Evolutionary conservation across 1,140 invertebrate genomes (phyloP), one percentile per base, ranked within the genome.

Genomic region (Watersipora subatra): DNA sequence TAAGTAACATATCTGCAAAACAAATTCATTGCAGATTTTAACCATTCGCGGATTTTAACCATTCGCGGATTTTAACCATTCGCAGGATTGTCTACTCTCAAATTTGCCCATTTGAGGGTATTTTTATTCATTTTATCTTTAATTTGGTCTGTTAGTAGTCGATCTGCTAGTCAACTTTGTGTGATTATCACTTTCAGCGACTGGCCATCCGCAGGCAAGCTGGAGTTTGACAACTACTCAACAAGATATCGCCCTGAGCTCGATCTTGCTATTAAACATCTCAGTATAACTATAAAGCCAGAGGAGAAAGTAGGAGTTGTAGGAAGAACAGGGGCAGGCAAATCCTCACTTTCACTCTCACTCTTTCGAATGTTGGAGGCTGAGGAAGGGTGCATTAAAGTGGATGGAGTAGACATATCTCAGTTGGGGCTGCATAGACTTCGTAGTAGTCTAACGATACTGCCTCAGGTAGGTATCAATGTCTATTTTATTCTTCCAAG

Each of bases 381-480:
- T 0, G 86, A 88, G 57, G 83, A 84, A 64, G 93, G 93, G 12
- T 80, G 82, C 59, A 97, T 99, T 67, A 73, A 86, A n/a, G 94
- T 99, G 66, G 96, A 99, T 81, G 89, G 87, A 55, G 75, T 92
- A 17, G 58, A 96, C 75, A 64, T 72, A 1, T 57, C 29, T n/a
- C 29, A 55, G 20, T 29, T 73, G 27, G 71, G 70, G 15, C 28
- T 90, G 1, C 85, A 88, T 68, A 84, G 87, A 71, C 72, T 90
- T 1, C 80, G 89, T 2, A 82, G 81, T n/a, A 85, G 85, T 67
- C 85, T 90, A 28, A 87, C 87, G n/a, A 91, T 92, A 69, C 91
- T 92, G 68, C 89, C 89, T 0, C 90, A 92, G 77, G 88, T 73
- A 59, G n/a, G n/a, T n/a, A n/a, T n/a, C n/a, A n/a, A n/a, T n/a